Percentiles rank a stretch among this genome's conserved stretches.
Conservation (phyloP, 2,797 vertebrate genomes). For the Enteromius viviparus region DNA sequence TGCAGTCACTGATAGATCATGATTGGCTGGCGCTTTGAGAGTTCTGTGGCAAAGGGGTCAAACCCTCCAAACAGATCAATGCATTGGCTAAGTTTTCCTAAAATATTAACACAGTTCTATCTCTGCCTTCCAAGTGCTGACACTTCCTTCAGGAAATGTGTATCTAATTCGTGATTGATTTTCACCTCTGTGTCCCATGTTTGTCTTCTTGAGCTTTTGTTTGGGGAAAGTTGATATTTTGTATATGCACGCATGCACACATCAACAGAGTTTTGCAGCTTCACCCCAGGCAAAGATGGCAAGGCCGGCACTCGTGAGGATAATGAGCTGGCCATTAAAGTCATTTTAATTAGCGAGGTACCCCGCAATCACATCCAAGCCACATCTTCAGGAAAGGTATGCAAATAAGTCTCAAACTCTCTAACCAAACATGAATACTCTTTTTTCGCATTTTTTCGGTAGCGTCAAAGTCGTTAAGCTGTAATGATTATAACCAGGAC, state of each 20-base stretch:
- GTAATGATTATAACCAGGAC: neutral
- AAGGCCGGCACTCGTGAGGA: conserved; percentile 50
- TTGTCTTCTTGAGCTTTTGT: conserved; percentile 31
- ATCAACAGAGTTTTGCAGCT: conserved; percentile 29
- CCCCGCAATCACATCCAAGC: conserved; percentile 35
- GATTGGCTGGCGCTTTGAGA: neutral
- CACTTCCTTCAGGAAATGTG: neutral
- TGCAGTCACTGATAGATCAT: neutral
- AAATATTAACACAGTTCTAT: conserved; percentile 8
- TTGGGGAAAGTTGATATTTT: conserved; percentile 39
- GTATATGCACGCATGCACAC: conserved; percentile 19
- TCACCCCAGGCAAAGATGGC: conserved; percentile 45
- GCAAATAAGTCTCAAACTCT: conserved; percentile 46
- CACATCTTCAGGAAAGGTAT: conserved; percentile 51
- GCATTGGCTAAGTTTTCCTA: neutral
- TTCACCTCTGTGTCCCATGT: conserved; percentile 30
- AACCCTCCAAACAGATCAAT: neutral
- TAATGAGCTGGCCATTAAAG: conserved; percentile 59
- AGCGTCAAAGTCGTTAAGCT: conserved; percentile 9
- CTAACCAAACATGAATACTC: conserved; percentile 21
- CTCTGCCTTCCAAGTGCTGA: neutral
- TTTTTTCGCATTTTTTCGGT: conserved; percentile 3
- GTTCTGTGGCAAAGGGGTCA: neutral
- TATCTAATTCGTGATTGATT: conserved; percentile 30
- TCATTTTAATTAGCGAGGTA: conserved; percentile 57